phyloP scores from a whole-genome alignment of 2,113 vertebrate genomes.

The Otus sunia region DNA sequence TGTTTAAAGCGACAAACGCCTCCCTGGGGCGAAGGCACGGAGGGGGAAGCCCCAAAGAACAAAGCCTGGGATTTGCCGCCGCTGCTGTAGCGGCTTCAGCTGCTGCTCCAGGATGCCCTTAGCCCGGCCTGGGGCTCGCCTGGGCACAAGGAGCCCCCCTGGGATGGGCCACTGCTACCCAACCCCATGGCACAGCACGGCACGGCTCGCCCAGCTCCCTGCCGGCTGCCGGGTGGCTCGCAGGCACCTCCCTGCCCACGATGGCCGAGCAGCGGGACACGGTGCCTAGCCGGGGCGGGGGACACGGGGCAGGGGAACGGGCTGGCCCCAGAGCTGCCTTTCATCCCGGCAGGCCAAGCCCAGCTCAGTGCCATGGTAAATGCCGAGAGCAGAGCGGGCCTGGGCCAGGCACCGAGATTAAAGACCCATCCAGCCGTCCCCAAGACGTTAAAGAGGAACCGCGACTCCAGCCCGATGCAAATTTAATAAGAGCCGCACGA shows the following conservation, averaged over 20 bases:
- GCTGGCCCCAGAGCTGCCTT: neutral
- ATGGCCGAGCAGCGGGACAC: accelerated
- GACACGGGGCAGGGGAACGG: neutral
- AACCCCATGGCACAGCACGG: accelerated
- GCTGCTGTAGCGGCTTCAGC: neutral
- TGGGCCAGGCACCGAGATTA: neutral
- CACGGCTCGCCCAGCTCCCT: accelerated
- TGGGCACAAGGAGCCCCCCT: neutral
- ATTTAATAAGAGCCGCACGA: neutral
- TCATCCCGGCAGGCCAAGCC: neutral
- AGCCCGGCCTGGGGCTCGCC: accelerated
- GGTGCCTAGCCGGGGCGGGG: accelerated
- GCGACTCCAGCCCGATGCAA: neutral
- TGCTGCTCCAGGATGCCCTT: neutral
- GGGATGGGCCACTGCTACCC: neutral
- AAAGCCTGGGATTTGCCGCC: neutral
- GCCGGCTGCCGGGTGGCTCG: neutral
- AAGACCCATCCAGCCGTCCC: neutral
- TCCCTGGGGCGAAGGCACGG: neutral
- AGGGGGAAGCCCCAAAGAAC: constrained; percentile 32
- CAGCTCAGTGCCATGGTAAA: neutral
- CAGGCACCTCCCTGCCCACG: no score
- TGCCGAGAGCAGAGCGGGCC: neutral
- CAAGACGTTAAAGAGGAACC: neutral
- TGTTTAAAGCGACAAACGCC: neutral